Conservation (phyloP, 92 coral and sea anemone genomes). For the Muricea muricata region DNA sequence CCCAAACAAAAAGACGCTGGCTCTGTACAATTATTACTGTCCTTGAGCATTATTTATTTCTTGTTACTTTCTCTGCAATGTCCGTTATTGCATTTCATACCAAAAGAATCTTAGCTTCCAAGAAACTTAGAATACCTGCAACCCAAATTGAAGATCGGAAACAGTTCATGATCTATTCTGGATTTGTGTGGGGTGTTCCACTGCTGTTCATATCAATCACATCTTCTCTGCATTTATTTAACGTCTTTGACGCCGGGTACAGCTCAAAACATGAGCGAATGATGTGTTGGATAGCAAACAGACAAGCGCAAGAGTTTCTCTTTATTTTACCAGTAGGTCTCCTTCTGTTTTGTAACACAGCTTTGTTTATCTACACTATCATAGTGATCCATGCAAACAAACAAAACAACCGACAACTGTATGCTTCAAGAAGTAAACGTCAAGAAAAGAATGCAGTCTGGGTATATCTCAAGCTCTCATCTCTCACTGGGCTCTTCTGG, state of each 20-base stretch:
- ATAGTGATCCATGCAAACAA: background rate
- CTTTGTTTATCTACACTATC: background rate
- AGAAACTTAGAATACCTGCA: constrained; percentile 23
- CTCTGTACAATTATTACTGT: constrained; percentile 75
- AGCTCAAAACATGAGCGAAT: background rate
- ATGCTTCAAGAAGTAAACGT: background rate
- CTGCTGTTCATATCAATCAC: background rate
- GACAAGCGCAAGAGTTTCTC: background rate
- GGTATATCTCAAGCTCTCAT: constrained; percentile 9
- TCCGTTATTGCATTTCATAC: constrained; percentile 90
- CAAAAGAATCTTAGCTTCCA: constrained; percentile 72
- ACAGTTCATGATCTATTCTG: background rate
- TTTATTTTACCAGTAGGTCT: constrained; percentile 24
- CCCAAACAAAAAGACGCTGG: constrained; percentile 74
- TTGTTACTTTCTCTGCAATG: constrained; percentile 85
- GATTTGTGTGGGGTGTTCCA: constrained; percentile 23
- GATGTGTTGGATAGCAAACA: constrained; percentile 20
- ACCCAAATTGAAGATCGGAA: background rate
- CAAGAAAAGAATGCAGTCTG: background rate
- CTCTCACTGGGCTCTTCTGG: constrained; percentile 21
- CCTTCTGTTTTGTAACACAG: background rate
- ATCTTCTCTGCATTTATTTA: background rate
- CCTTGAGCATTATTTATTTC: constrained; percentile 79
- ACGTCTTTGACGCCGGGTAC: background rate
- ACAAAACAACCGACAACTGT: background rate